Evolutionary conservation across 2,797 vertebrate species (phyloP), one percentile per base, ranked within the genome.

Genomic region (Lacerta viridis): DNA sequence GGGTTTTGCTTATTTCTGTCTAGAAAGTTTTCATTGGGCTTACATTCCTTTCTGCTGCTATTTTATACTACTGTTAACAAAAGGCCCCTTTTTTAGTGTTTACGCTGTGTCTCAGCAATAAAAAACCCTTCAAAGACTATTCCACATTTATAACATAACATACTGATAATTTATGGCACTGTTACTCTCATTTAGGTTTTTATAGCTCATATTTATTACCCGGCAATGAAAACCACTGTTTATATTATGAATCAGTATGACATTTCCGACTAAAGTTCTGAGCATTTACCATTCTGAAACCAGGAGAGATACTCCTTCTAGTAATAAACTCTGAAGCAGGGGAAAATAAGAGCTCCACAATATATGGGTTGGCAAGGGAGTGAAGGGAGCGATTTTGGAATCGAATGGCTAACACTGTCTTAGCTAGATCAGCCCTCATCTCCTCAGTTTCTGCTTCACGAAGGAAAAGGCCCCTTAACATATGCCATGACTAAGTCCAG

Each of bases 401-500:
- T 88, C 0, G 69, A 0, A 25, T 69, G 71, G 86, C 89, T 80
- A 92, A 88, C 90, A 89, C 46, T 90, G 84, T 76, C 59, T 86
- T 84, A 92, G 25, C 90, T 11, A 50, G 82, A 74, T 33, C 72
- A 84, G 71, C 75, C 4, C 50, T 59, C 66, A 77, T 90, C 61
- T 90, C 80, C 43, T 90, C 27, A 59, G 5, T 59, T 46, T 88
- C 59, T 85, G 6, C 64, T 46, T 91, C n/a, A 29, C 64, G 84
- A 88, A 80, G 90, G 75, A 90, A 29, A 61, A 91, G 0, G 2
- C 88, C 27, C 4, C 89, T 88, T 25, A 89, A 85, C 91, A 92
- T 94, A 92, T 91, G 92, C 76, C 84, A 90, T 87, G 83, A 80
- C 9, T 78, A 75, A 92, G 77, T 87, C 91, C 20, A 74, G 43